Base-by-base conservation (phyloP, 1,140 invertebrate species). In the Oncopodura yosiiana region DNA sequence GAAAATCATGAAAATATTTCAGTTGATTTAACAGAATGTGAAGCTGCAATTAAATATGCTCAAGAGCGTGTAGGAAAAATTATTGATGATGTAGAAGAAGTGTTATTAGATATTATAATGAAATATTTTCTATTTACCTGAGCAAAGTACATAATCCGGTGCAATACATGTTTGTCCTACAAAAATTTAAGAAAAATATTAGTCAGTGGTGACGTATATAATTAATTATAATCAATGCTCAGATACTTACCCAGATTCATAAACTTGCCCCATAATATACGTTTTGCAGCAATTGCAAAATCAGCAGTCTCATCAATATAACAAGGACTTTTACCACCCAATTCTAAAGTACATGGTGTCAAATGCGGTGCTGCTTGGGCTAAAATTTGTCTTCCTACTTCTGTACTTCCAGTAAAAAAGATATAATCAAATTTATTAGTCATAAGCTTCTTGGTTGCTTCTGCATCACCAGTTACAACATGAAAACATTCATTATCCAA, bases 351-450 rank as follows among this genome's bases (percentile, higher is more conserved):
- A 14, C 77, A 72, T 23, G 81, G 81, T 0, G 81, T 83, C 16
- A 83, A 65, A 66, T 80, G 58, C 61, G 79, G 73, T 27, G 75
- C 73, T 3, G 81, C 78, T 23, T 78, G 78, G 45, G 69, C 66
- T 68, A 77, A 73, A 3, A 82, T 69, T 48, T 79, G 71, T 61
- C 74, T 74, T 1, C 73, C 80, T 26, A 81, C 77, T 19, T 56
- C 53, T 3, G 73, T 66, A 38, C 73, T 76, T 2, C 81, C 81
- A 18, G 81, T 83, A 65, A 75, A 82, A 62, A 83, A 78, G 45
- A 84, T 80, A 54, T 78, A 74, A 65, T 83, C 81, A 70, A 79
- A 84, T 50, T 70, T 66, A 55, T 78, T 67, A 49, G 76, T 74
- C 8, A 82, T 66, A 3, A 83, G 56, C 11, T 70, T 69, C 3